A percentile compares a stretch with the other conserved stretches of the same genome.
Evolutionary conservation across 2,113 vertebrate species (phyloP).

Genomic region (Malurus cyaneus): DNA sequence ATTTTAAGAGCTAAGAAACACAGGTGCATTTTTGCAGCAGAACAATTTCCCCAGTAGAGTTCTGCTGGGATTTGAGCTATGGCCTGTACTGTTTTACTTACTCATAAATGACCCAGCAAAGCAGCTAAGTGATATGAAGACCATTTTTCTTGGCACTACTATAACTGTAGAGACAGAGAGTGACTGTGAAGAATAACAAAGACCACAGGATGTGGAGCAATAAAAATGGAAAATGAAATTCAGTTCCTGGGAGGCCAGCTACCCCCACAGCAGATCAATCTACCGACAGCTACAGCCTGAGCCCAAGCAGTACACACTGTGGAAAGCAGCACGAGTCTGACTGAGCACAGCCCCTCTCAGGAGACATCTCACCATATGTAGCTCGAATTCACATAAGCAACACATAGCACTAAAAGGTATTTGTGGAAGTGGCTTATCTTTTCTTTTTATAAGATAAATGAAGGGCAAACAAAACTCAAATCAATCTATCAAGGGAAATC

Average conservation of each 20-base stretch:
- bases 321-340: fast-evolving
- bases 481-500: neutral
- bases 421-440: neutral
- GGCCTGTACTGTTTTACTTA: neutral
- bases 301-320: fast-evolving
- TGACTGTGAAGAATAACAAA: neutral
- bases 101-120: neutral
- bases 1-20: neutral
- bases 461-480: neutral
- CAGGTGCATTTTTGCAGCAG: neutral
- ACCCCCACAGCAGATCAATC: neutral
- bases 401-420: neutral
- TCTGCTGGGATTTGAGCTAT: neutral
- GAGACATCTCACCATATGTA: neutral
- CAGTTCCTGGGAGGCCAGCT: neutral
- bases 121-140: neutral
- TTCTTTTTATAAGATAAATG: neutral
- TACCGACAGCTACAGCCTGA: neutral
- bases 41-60: neutral
- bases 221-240: neutral
- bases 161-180: neutral
- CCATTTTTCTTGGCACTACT: neutral
- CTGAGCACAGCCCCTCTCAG: neutral
- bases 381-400: neutral
- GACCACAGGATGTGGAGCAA: neutral